Percentiles rank a stretch among this genome's conserved stretches.
phyloP scores from a whole-genome alignment of 1,140 invertebrate genomes.

The Spodoptera litura region DNA sequence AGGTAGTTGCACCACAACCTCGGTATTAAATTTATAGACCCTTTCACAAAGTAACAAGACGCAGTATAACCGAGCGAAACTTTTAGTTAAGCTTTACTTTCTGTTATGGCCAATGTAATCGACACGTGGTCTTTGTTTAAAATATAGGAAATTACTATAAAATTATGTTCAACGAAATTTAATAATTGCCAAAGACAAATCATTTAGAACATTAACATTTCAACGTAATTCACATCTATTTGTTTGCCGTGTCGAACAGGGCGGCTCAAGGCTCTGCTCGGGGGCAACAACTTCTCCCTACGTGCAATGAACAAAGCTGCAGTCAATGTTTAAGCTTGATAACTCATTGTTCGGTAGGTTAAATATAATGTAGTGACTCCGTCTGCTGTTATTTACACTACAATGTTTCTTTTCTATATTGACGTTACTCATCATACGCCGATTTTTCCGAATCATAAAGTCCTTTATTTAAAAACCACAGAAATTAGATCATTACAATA shows the following conservation, averaged over 20 bases:
- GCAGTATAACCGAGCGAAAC: conserved; percentile 21
- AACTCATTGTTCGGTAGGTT: conserved; percentile 32
- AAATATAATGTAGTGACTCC: conserved; percentile 16
- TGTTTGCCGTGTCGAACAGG: conserved; percentile 42
- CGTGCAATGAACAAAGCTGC: conserved; percentile 61
- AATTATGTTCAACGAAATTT: background rate
- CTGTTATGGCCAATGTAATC: conserved; percentile 14
- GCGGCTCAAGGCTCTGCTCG: conserved; percentile 59
- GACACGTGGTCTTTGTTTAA: background rate
- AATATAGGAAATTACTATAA: background rate
- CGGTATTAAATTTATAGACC: conserved; percentile 24
- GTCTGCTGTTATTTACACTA: conserved; percentile 29
- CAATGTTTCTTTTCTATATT: conserved; percentile 8
- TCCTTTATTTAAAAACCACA: background rate
- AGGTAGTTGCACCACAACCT: conserved; percentile 2
- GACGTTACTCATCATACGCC: background rate
- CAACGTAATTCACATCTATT: conserved; percentile 29
- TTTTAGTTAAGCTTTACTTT: conserved; percentile 32
- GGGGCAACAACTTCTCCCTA: conserved; percentile 67
- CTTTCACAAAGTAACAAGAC: conserved; percentile 34
- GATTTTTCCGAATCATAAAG: background rate
- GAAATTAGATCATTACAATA: background rate
- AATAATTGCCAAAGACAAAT: too few species aligned
- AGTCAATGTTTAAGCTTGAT: conserved; percentile 47
- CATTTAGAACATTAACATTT: conserved; percentile 11